These are phyloP conservation scores for Drosophila leonis DNA, from an alignment of 2,888 invertebrate genomes.

Conservation along the genomic window DNA sequence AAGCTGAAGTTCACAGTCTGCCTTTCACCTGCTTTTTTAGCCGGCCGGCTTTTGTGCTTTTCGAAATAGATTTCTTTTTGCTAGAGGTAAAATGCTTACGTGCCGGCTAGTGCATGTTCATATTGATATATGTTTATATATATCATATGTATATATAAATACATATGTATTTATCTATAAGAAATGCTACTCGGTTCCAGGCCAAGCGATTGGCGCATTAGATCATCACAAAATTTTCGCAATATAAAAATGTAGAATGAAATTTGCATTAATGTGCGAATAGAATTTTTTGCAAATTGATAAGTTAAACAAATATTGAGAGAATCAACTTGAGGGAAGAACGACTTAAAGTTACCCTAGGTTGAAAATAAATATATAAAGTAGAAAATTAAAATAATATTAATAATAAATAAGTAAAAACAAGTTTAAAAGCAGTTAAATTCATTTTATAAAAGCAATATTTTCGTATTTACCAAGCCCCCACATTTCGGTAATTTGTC, in stretches of 20 bases:
- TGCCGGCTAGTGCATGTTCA: constrained; percentile 39
- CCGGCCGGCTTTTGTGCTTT: constrained; percentile 40
- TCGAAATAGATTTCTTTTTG: constrained; percentile 23
- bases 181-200: constrained; percentile 54
- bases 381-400: not conserved
- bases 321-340: not conserved
- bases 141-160: not conserved
- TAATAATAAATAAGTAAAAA: not conserved
- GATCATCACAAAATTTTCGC: constrained; percentile 61
- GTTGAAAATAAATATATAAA: not conserved
- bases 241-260: constrained; percentile 10
- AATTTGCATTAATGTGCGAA: constrained; percentile 74
- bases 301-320: constrained; percentile 25
- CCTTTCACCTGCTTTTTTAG: constrained; percentile 28
- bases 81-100: constrained; percentile 47
- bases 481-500: too few species aligned
- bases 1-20: constrained; percentile 17
- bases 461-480: too few species aligned
- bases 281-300: constrained; percentile 38
- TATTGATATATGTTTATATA: not conserved
- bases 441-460: too few species aligned
- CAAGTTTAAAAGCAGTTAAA: too few species aligned
- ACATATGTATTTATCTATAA: not conserved
- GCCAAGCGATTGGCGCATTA: constrained; percentile 50
- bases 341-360: constrained; percentile 20